These are phyloP conservation scores for Sinhomidia bicolor DNA, from an alignment of 2,888 invertebrate species.

Conservation along the genomic window DNA sequence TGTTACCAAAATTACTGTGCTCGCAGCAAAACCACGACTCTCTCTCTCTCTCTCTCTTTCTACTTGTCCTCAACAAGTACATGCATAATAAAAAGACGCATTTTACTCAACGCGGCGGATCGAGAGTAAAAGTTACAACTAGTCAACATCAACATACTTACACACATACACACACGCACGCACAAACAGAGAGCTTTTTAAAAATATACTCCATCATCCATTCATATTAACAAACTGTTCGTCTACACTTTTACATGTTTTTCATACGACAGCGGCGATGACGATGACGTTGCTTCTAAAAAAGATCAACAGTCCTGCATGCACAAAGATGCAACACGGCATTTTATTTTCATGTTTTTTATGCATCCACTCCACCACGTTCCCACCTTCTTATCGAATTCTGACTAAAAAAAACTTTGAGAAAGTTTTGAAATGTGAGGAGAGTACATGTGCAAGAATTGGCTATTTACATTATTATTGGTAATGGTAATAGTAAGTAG, in stretches of 20 bases:
- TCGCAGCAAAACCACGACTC: too few species aligned
- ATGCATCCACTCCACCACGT: background rate
- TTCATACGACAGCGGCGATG: too few species aligned
- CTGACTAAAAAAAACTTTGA: background rate
- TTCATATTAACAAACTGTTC: background rate
- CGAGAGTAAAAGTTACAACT: conserved; percentile 39
- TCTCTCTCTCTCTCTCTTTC: too few species aligned
- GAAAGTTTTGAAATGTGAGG: conserved; percentile 14
- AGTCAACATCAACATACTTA: background rate
- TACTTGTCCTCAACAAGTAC: background rate
- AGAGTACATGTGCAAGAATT: conserved; percentile 6
- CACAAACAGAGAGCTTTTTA: conserved; percentile 25
- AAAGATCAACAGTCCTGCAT: background rate
- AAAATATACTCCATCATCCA: conserved; percentile 9
- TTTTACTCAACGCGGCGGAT: background rate
- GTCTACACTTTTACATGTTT: background rate
- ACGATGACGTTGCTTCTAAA: too few species aligned
- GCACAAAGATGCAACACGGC: background rate
- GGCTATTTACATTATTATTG: background rate
- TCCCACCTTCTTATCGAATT: background rate
- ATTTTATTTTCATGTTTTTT: background rate
- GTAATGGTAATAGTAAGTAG: background rate
- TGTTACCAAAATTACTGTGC: background rate
- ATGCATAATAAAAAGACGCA: background rate
- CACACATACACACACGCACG: background rate